Evolutionary conservation across 1,140 invertebrate species (phyloP), one percentile per base, ranked within the genome.

Genomic region (Drosophila sp.): DNA sequence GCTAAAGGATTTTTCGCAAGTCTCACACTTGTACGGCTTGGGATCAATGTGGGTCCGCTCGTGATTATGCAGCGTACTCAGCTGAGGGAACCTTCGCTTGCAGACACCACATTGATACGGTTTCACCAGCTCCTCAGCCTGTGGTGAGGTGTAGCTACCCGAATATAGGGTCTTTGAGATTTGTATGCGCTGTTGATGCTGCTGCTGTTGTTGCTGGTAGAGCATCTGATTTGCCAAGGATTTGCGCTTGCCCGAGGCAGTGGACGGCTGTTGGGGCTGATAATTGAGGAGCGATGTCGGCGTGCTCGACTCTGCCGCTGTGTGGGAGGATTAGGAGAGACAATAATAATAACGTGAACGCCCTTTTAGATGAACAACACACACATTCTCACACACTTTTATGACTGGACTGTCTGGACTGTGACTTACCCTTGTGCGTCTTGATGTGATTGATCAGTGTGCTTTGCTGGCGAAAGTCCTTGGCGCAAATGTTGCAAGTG

Each of bases 71-170:
- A 92, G 74, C 76, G 91, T 90, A 64, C 85, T 90, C 54, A 92
- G 50, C 72, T 92, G 92, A 23, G 91, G 91, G 40, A 92, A 92
- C 25, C 90, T 81, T 23, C 91, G 80, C 67, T 92, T 90, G 73
- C 92, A 92, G 41, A 92, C 83, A 60, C 90, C 90, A 70, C 92
- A 92, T 71, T 92, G 91, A 73, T 90, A 92, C 65, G 91, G 91
- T 70, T 92, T 92, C 33, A 92, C 91, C 74, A 91, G 67, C 71
- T 91, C 90, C 40, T 91, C 90, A 56, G 90, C 90, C 69, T 91
- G 90, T 56, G 90, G 90, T 44, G 90, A 91, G 55, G 81, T 91
- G 35, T 91, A 91, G 60, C 83, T 91, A 66, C 90, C 90, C 58
- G 90, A 85, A 61, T 91, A 91, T 30, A 91, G 79, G 66, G 83